Base-by-base conservation (phyloP, 2,888 invertebrate genomes). In the Lobophora halterata region DNA sequence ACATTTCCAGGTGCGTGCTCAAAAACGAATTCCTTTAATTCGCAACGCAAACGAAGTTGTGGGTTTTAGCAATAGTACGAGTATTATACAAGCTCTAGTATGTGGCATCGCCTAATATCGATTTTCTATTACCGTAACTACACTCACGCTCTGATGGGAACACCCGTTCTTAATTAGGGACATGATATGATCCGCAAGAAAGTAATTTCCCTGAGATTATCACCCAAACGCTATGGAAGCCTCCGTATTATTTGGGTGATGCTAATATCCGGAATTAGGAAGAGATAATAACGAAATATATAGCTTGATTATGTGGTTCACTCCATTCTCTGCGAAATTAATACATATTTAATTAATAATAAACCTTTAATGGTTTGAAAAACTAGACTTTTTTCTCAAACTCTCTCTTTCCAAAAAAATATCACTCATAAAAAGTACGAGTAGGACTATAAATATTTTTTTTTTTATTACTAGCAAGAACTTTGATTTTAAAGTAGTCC, bases 121-220 rank as follows among this genome's bases (percentile, higher is more conserved):
- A 79, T 79, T 78, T 68, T 55, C 63, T 67, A 73, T 76, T 70
- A 77, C 55, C 55, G 55, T 59, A 61, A n/a, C n/a, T 62, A 65
- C 59, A 66, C 52, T 54, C 62, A 59, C 62, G 62, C 53, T 55
- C 58, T 47, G 62, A 72, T 64, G 60, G 60, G 65, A 57, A 57
- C 58, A 61, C 62, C 65, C 66, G 56, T 65, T 67, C 71, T 69
- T 82, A 81, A 81, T 82, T 81, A 79, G 65, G 69, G 66, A 73
- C 71, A 76, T 78, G 73, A 79, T 42, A 34, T 30, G 8, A 34
- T 68, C 71, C 70, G 65, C 72, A 71, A 66, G 71, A 78, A 78
- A 73, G 79, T 74, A 78, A 80, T 81, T 78, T 76, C 62, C 65
- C 53, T 53, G 54, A 64, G 70, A 73, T 71, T 65, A 79, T 54